Base-by-base conservation (phyloP, 2,113 vertebrate genomes). In the Pseudorhombus dupliciocellatus region DNA sequence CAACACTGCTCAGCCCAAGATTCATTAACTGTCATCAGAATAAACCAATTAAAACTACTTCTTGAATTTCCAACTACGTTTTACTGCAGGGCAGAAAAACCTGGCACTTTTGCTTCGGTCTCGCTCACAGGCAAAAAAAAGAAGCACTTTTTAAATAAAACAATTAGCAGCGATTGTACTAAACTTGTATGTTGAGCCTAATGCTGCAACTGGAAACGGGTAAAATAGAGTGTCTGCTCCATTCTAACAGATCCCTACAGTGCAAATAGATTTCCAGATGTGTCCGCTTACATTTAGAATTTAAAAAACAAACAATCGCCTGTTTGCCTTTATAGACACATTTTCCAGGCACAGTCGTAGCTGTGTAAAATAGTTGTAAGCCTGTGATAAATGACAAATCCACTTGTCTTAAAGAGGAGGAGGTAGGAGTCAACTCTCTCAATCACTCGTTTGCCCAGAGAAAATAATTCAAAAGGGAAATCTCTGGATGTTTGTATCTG, bases 401-500 rank as follows among this genome's bases (percentile, higher is more conserved):
- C 40, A 44, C 40, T 44, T 18, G 5, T 18, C 40, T 4, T 44
- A 44, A 44, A 42, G 40, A 42, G 3, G 14, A 3, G 34, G 3
- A 37, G 2, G 34, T 37, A 37, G 34, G 34, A 37, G 40, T 44
- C 40, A 44, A 44, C 40, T 5, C 18, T 5, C 16, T 16, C 40
- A 44, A 44, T 51, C n/a, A 28, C 46, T 71, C 5, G 42, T 69
- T 59, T 46, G 20, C 12, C 26, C 16, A 9, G 40, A 8, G 52
- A 48, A 52, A 69, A 24, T 25, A 11, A 30, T 37, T 37, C 34
- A 11, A 11, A 37, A 12, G 34, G 34, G 10, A 28, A 53, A 66
- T 42, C 26, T n/a, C 54, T 55, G 53, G 44, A 55, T 63, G 51
- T 62, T 63, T 54, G 24, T 48, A 42, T 44, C 67, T 66, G n/a